Evolutionary conservation across 2,888 invertebrate genomes (phyloP), one percentile per base, ranked within the genome.

Genomic region (Salticus scenicus): DNA sequence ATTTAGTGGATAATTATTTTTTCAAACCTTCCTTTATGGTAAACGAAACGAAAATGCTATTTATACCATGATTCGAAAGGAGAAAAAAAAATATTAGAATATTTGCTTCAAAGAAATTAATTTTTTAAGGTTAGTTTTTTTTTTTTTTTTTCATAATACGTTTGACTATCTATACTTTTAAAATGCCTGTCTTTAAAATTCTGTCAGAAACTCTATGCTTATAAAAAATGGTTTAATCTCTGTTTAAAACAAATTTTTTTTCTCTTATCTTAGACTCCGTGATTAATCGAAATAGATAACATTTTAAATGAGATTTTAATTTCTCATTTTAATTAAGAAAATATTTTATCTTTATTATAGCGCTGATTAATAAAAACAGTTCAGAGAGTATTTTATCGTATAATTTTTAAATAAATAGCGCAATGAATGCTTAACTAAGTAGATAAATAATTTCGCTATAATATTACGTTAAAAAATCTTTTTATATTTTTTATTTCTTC

Each of bases 1-100:
- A 74, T 81, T 81, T 74, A 74, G 42, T 51, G 24, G 1, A 41
- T 41, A 28, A 30, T 28, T 47, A 42, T 71, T 71, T 71, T 70
- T 71, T 66, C 66, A 31, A n/a, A 17, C 31, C n/a, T 31, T 30
- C 66, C 42, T 47, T 47, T 28, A 12, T 71, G 71, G 28, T 51
- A 66, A 69, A 69, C 67, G 57, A 66, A 69, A 69, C 67, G 57
- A 57, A 57, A 57, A 57, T 57, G 57, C 57, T 57, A 57, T 57
- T 57, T 57, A 57, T 57, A 24, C 4, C 57, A 24, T 17, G 5
- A 24, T 4, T 12, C 5, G 20, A 24, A 57, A 24, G 20, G 12
- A 57, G n/a, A 57, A 57, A 57, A 57, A 57, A 24, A 57, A 57
- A 17, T 24, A 2, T 57, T 57, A 57, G 24, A 57, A 57, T 57